Conservation (phyloP, 2,797 vertebrate species). For the Pagetopsis macropterus region DNA sequence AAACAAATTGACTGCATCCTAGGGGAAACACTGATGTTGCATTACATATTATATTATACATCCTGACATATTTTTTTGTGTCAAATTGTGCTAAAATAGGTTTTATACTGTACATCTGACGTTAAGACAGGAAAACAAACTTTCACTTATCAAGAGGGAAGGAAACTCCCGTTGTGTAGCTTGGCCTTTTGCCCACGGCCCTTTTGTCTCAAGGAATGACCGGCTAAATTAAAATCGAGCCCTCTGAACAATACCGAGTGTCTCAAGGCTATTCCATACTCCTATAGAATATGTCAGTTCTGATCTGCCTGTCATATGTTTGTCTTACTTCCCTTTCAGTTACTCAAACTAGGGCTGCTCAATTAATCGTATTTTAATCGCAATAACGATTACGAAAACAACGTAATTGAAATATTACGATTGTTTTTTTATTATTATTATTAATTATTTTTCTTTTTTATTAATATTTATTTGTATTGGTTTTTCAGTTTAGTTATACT, state of each 20-base stretch:
- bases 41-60: not conserved
- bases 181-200: slow-evolving; percentile 40
- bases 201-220: slow-evolving; percentile 27
- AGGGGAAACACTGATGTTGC: not conserved
- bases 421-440: no score
- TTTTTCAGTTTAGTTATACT: no score
- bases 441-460: no score
- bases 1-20: no score
- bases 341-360: not conserved
- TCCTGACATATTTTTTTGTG: not conserved
- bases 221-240: slow-evolving; percentile 49
- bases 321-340: not conserved
- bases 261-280: slow-evolving; percentile 33
- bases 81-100: not conserved
- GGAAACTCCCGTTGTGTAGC: slow-evolving; percentile 58
- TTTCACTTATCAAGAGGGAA: slow-evolving; percentile 46
- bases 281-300: slow-evolving; percentile 24
- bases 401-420: no score
- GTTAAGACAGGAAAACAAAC: slow-evolving; percentile 4
- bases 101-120: slow-evolving; percentile 15
- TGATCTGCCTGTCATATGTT: slow-evolving; percentile 7
- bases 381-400: no score
- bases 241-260: slow-evolving; percentile 27
- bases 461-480: no score
- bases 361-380: no score